Base-by-base conservation (phyloP, 2,888 invertebrate genomes). In the Lypha dubia region DNA sequence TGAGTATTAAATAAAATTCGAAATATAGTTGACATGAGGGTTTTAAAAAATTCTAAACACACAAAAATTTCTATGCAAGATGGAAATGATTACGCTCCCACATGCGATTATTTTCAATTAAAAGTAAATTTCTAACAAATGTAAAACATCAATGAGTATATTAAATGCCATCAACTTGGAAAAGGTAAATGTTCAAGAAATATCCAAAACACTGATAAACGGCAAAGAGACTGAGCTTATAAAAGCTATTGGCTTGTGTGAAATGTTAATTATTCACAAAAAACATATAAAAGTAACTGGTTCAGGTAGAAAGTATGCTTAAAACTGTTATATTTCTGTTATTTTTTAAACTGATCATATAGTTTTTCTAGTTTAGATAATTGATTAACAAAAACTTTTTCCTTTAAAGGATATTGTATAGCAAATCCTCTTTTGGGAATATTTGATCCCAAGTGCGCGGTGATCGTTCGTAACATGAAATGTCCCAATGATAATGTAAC, bases 401-500 rank as follows among this genome's bases (percentile, higher is more conserved):
- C 13, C 0, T 46, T 60, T 13, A 24, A 15, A 84, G 81, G n/a
- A 0, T 70, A 53, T 17, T 41, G 51, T 28, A 9, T 38, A 9
- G 89, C 76, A 1, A 90, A 89, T 84, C 89, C 88, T 3, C 13
- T 89, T 35, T 17, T 80, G 44, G 89, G 89, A 0, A 51, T 89
- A 3, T 51, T 89, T 13, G 88, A 90, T 89, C 88, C 90, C 0
- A 82, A 83, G 13, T 88, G 88, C 17, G 88, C 88, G 63, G 87
- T 88, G 17, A 87, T n/a, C n/a, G n/a, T 87, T 11, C 84, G 74
- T 6, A 51, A 46, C 17, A 68, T 6, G 5, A 46, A 86, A 67
- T 95, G 95, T 88, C 95, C 95, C 0, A 94, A 94, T 87, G 87
- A 91, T 87, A 94, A 95, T 88, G 91, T 95, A 1, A 94, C 94